These are phyloP conservation scores for Creontiades dilutus DNA, from an alignment of 2,888 invertebrate species.

Conservation along the genomic window DNA sequence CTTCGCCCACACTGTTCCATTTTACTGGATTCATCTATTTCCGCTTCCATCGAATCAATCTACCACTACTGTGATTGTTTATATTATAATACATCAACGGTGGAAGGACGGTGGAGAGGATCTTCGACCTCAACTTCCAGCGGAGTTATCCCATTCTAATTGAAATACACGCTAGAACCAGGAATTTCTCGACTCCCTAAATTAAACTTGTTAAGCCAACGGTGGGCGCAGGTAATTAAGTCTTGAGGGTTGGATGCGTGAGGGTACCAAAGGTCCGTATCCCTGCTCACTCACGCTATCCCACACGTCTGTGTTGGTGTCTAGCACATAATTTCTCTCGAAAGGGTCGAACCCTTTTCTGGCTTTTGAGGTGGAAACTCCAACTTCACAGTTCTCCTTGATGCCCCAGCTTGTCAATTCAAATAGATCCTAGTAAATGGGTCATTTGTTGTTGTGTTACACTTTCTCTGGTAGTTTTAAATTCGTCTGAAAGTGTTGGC, in stretches of 20 bases:
- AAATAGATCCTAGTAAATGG: no score
- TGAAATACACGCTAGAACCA: constrained; percentile 6
- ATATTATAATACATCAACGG: neutral
- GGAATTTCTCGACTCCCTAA: constrained; percentile 6
- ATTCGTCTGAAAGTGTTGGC: no score
- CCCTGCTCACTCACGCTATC: constrained; percentile 1
- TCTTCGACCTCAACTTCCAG: neutral
- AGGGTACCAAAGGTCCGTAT: neutral
- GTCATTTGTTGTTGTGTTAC: no score
- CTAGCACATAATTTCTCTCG: neutral
- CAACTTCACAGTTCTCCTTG: neutral
- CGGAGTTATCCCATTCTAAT: neutral
- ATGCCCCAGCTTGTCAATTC: no score
- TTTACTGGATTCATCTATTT: no score
- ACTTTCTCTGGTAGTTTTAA: no score
- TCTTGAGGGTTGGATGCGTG: constrained; percentile 15
- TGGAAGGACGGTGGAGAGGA: neutral
- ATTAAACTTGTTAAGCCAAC: constrained; percentile 32
- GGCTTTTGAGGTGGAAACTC: neutral
- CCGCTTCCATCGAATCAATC: no score
- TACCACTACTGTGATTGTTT: no score
- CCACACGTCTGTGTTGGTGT: neutral
- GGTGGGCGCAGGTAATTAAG: constrained; percentile 26
- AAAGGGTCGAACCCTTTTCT: neutral
- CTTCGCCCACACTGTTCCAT: no score